Evolutionary conservation across 2,113 vertebrate genomes (phyloP).

Genomic region (Notiomystis cincta): DNA sequence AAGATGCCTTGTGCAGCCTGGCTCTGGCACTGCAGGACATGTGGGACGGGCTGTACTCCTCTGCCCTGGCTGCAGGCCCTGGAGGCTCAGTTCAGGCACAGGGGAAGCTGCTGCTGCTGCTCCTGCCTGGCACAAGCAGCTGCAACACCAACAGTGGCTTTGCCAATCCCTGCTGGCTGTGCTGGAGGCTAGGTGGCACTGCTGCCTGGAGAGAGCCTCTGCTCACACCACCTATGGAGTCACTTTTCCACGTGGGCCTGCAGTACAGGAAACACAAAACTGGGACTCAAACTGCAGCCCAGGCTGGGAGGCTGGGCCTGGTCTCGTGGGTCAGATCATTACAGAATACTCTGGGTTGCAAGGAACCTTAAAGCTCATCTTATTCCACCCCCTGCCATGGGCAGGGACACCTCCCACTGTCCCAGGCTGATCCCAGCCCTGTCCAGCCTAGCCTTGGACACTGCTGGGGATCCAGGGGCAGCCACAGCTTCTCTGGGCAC

Average conservation of each 20-base stretch:
- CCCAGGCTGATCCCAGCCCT: background rate
- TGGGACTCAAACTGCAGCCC: background rate
- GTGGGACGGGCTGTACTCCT: background rate
- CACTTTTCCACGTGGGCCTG: background rate
- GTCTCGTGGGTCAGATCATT: background rate
- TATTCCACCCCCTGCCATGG: background rate
- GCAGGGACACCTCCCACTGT: background rate
- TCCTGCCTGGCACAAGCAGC: background rate
- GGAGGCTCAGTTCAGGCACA: background rate
- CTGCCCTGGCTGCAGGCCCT: background rate
- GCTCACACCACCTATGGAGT: background rate
- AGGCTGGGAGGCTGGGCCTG: too few relatives aligned
- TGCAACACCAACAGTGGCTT: background rate
- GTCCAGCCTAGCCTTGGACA: fast-evolving
- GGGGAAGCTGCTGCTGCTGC: background rate
- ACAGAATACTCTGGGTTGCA: background rate
- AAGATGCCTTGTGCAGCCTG: background rate
- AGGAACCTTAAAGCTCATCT: background rate
- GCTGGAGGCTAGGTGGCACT: background rate
- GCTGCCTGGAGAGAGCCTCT: background rate
- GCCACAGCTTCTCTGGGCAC: background rate
- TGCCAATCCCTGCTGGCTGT: background rate
- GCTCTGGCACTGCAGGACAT: background rate
- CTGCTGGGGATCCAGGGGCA: background rate
- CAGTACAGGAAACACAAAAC: background rate